A percentile compares a stretch with the other conserved stretches of the same genome.
phyloP scores from a whole-genome alignment of 2,888 invertebrate species.

The Campaea margaritaria region DNA sequence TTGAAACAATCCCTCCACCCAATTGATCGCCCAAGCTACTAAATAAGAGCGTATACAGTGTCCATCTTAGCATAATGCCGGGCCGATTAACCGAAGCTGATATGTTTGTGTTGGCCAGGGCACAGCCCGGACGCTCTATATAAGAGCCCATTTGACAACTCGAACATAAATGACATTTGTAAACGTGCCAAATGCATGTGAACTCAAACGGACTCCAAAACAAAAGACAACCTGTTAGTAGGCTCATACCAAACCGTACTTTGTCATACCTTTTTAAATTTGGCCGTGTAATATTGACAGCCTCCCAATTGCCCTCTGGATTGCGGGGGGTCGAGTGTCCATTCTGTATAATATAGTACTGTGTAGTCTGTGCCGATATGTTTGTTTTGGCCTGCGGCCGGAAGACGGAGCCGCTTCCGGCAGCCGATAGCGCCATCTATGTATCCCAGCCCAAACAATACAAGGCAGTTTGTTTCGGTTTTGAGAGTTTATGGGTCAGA shows the following conservation, averaged over 20 bases:
- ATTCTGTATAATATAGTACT: slow-evolving; percentile 40
- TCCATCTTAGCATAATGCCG: slow-evolving; percentile 38
- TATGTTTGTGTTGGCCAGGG: slow-evolving; percentile 62
- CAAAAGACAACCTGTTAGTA: too few relatives aligned
- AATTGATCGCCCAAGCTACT: not conserved
- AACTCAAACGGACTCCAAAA: too few relatives aligned
- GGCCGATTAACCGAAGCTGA: slow-evolving; percentile 51
- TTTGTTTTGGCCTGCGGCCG: slow-evolving; percentile 56
- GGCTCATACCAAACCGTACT: too few relatives aligned
- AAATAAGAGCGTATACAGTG: slow-evolving; percentile 9
- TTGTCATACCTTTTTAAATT: too few relatives aligned
- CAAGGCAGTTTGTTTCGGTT: slow-evolving; percentile 11
- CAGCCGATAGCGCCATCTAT: slow-evolving; percentile 43
- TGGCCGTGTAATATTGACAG: too few relatives aligned
- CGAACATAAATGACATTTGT: too few relatives aligned
- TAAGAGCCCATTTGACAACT: too few relatives aligned
- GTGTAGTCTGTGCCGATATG: slow-evolving; percentile 55
- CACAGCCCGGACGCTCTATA: too few relatives aligned
- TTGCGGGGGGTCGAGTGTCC: too few relatives aligned
- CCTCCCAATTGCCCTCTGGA: too few relatives aligned
- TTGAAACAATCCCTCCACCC: not conserved
- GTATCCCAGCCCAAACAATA: slow-evolving; percentile 39
- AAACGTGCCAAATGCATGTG: too few relatives aligned
- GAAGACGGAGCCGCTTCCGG: slow-evolving; percentile 41
- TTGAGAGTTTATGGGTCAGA: slow-evolving; percentile 13